Evolutionary conservation across 2,113 vertebrate genomes (phyloP).

Genomic region (Pardalotus punctatus): DNA sequence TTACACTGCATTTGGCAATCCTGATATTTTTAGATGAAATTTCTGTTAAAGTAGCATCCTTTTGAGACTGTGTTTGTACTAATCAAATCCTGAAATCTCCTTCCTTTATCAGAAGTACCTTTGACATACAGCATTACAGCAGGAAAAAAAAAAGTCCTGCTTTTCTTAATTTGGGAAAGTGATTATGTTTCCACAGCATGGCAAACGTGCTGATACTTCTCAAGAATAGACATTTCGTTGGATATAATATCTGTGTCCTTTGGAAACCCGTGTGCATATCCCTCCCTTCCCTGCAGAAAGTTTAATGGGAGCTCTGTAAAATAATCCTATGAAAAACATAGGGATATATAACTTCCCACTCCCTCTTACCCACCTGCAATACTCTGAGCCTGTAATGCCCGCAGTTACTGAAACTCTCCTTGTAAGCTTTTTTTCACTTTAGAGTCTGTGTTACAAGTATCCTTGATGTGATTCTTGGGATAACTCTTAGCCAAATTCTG

Average conservation of each 20-base stretch:
- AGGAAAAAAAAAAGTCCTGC: too few relatives aligned
- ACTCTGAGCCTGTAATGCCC: background rate
- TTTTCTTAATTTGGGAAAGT: background rate
- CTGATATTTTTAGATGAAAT: background rate
- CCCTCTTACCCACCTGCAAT: background rate
- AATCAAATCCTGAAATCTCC: background rate
- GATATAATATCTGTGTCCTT: background rate
- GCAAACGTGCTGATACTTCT: background rate
- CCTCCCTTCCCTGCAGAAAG: background rate
- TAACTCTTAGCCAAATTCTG: slow-evolving; percentile 29
- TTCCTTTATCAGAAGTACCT: background rate
- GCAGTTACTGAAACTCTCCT: background rate
- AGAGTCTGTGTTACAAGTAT: background rate
- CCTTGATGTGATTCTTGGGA: background rate
- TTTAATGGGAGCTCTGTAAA: background rate
- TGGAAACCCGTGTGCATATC: background rate
- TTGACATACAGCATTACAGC: background rate
- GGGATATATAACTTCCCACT: background rate
- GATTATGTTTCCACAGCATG: background rate
- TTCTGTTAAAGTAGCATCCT: background rate
- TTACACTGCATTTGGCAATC: background rate
- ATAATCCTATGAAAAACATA: background rate
- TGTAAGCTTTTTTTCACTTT: background rate
- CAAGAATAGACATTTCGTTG: background rate
- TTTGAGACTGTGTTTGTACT: background rate